Evolutionary conservation across 2,888 invertebrate genomes (phyloP).

Genomic region (Epinotia nisella): DNA sequence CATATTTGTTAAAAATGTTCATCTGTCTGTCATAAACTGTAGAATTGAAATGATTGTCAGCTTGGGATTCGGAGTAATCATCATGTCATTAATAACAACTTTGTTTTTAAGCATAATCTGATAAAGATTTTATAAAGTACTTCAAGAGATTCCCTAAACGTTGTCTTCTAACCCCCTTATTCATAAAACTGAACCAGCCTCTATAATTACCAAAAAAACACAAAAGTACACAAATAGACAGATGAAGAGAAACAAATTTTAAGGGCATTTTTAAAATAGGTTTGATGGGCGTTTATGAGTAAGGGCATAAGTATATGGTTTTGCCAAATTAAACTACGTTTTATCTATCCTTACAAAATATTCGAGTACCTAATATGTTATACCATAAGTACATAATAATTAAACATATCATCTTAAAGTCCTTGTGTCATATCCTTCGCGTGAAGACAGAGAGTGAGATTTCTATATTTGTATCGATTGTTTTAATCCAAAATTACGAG

Average conservation of each 20-base stretch:
- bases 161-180: not conserved
- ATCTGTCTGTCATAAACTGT: not conserved
- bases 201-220: not conserved
- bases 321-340: slow-evolving; percentile 3
- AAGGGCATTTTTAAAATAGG: too few relatives aligned
- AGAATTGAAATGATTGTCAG: not conserved
- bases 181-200: too few relatives aligned
- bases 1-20: not conserved
- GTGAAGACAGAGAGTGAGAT: slow-evolving; percentile 60
- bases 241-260: too few relatives aligned
- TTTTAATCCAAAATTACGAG: slow-evolving; percentile 48
- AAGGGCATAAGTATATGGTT: not conserved
- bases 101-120: not conserved
- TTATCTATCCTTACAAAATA: slow-evolving; percentile 12
- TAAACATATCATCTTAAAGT: slow-evolving; percentile 73
- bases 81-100: not conserved
- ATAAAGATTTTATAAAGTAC: not conserved
- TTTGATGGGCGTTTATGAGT: too few relatives aligned
- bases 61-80: not conserved
- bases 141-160: not conserved
- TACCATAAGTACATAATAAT: slow-evolving; percentile 36
- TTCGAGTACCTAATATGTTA: slow-evolving; percentile 27
- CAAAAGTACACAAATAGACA: too few relatives aligned
- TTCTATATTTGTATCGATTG: slow-evolving; percentile 62
- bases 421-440: slow-evolving; percentile 66